Conservation (phyloP, 2,113 vertebrate species). For the Callithrix jacchus region DNA sequence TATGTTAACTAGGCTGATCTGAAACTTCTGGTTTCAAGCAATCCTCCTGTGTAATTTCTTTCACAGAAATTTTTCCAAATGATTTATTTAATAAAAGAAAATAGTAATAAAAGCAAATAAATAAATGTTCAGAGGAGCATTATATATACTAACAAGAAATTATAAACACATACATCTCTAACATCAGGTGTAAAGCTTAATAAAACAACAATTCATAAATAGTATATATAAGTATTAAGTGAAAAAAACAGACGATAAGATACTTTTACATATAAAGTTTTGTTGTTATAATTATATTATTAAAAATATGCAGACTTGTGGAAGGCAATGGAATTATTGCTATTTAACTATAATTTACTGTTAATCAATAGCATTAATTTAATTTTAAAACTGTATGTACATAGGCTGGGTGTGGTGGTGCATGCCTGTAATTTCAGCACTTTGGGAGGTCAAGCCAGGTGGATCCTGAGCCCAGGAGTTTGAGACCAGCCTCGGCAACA, state of each 20-base stretch:
- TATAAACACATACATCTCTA: not conserved
- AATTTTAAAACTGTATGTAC: not conserved
- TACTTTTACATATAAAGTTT: not conserved
- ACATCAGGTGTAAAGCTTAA: not conserved
- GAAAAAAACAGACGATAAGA: not conserved
- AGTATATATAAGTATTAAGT: not conserved
- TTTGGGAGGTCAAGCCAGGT: too few relatives aligned
- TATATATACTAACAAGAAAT: not conserved
- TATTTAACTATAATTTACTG: not conserved
- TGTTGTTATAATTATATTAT: not conserved
- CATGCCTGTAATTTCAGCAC: too few relatives aligned
- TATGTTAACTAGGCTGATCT: too few relatives aligned
- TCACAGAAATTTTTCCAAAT: not conserved
- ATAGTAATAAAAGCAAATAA: not conserved
- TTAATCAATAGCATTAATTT: not conserved
- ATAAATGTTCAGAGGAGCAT: not conserved
- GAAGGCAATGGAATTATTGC: not conserved
- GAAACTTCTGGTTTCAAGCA: too few relatives aligned
- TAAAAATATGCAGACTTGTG: not conserved
- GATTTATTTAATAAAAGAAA: slow-evolving; percentile 18
- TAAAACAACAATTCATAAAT: not conserved
- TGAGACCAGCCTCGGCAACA: too few relatives aligned
- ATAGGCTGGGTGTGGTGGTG: not conserved
- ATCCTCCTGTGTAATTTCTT: not conserved
- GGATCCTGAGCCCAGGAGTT: too few relatives aligned